Evolutionary conservation across 2,888 invertebrate genomes (phyloP).

Genomic region (Cheiracanthium punctorium): DNA sequence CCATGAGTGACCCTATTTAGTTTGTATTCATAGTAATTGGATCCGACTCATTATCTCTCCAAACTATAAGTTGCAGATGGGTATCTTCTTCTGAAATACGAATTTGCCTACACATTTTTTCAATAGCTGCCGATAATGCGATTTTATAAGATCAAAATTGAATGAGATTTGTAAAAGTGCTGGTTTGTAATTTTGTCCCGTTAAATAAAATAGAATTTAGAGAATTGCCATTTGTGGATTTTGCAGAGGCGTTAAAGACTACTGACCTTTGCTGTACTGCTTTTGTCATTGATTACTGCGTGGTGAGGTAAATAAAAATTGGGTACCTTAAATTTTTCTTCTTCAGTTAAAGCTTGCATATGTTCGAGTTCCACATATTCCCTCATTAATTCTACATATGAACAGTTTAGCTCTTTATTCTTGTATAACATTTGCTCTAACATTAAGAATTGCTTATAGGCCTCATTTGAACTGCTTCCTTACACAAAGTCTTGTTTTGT

Average conservation of each 20-base stretch:
- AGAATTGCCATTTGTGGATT: not conserved
- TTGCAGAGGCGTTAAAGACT: not conserved
- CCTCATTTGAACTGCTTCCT: not conserved
- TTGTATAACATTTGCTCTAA: too few species aligned
- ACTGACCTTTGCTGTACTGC: not conserved
- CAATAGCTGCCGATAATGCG: not conserved
- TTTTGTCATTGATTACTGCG: not conserved
- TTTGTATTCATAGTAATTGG: not conserved
- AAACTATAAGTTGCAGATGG: not conserved
- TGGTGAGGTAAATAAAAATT: not conserved
- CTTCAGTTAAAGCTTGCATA: too few species aligned
- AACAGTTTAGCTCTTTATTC: not conserved
- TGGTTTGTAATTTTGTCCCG: not conserved
- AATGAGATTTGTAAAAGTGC: not conserved
- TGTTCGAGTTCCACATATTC: not conserved
- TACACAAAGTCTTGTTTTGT: not conserved
- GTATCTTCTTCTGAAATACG: not conserved
- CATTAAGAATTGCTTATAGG: not conserved
- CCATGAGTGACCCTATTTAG: not conserved
- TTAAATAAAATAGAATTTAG: not conserved
- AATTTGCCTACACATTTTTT: conserved; percentile 1
- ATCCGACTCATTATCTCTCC: not conserved
- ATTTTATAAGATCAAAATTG: not conserved
- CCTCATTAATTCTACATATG: not conserved
- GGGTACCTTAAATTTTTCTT: too few species aligned